phyloP scores from a whole-genome alignment of 2,113 vertebrate genomes.

The Poicephalus gulielmi region DNA sequence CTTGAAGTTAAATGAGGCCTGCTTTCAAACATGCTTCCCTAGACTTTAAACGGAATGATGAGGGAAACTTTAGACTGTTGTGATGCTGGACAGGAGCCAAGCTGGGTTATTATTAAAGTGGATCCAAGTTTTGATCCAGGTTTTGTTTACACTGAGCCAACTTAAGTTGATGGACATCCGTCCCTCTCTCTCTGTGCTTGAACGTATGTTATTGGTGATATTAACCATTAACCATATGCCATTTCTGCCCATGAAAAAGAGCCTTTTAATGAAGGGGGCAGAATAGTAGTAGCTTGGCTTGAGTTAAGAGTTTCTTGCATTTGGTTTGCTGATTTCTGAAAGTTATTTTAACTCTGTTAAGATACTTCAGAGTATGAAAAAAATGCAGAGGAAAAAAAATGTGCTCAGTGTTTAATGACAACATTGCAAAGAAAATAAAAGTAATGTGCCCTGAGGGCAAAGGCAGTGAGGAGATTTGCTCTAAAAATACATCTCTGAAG shows the following conservation, averaged over 20 bases:
- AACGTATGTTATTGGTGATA: not conserved
- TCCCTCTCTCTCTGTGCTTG: conserved; percentile 16
- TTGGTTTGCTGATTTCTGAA: not conserved
- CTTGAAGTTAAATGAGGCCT: conserved; percentile 80
- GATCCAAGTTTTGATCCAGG: conserved; percentile 76
- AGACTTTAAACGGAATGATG: conserved; percentile 71
- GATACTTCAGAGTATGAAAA: conserved; percentile 27
- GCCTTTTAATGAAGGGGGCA: not conserved
- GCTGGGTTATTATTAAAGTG: conserved; percentile 70
- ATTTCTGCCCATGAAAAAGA: not conserved
- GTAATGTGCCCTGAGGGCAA: not conserved
- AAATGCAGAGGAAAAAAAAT: not conserved
- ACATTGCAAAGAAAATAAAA: conserved; percentile 7
- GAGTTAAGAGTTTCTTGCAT: not conserved
- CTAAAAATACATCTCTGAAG: conserved; percentile 34
- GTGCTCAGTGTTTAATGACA: not conserved
- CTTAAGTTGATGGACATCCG: conserved; percentile 17
- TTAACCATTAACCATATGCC: not conserved
- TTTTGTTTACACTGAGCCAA: conserved; percentile 66
- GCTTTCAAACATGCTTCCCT: conserved; percentile 73
- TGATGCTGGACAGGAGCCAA: conserved; percentile 72
- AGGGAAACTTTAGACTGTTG: conserved; percentile 59
- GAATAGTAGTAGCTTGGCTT: not conserved
- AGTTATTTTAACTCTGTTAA: not conserved
- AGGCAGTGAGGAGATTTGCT: not conserved